Evolutionary conservation across 2,113 vertebrate species (phyloP).

Genomic region (Pteropus alecto): DNA sequence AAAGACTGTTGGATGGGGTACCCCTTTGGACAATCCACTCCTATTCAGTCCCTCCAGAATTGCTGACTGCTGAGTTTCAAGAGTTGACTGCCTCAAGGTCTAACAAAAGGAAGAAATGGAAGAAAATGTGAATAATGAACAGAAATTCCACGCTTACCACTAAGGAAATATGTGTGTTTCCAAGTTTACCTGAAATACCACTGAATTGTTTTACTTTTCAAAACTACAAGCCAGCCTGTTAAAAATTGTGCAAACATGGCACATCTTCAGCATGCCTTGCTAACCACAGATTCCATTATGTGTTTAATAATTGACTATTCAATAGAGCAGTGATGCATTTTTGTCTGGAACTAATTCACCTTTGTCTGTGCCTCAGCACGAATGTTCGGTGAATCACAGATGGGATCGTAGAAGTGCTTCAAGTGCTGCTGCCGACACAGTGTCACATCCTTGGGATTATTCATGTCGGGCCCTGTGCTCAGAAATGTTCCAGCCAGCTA

Average conservation of each 20-base stretch:
- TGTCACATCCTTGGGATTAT: conserved; percentile 72
- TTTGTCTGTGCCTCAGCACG: conserved; percentile 79
- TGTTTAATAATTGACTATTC: conserved; percentile 87
- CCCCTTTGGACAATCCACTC: background rate
- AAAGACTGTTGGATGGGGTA: background rate
- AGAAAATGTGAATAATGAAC: conserved; percentile 17
- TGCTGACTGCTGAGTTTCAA: background rate
- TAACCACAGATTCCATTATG: conserved; percentile 79
- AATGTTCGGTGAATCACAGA: conserved; percentile 80
- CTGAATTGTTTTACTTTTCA: conserved; percentile 58
- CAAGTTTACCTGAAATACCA: conserved; percentile 63
- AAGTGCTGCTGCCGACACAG: conserved; percentile 59
- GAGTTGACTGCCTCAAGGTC: background rate
- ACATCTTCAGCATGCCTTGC: conserved; percentile 77
- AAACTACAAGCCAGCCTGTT: conserved; percentile 33
- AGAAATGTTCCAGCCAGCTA: conserved; percentile 70
- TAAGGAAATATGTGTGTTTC: conserved; percentile 61
- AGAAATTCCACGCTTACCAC: background rate
- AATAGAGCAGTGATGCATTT: conserved; percentile 82
- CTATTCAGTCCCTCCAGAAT: background rate
- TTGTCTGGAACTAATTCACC: conserved; percentile 85
- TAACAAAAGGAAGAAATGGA: background rate
- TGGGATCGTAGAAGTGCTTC: conserved; percentile 29
- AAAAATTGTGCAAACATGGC: conserved; percentile 66
- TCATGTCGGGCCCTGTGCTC: conserved; percentile 66